Base-by-base conservation (phyloP, 2,113 vertebrate genomes). In the Antechinus flavipes region DNA sequence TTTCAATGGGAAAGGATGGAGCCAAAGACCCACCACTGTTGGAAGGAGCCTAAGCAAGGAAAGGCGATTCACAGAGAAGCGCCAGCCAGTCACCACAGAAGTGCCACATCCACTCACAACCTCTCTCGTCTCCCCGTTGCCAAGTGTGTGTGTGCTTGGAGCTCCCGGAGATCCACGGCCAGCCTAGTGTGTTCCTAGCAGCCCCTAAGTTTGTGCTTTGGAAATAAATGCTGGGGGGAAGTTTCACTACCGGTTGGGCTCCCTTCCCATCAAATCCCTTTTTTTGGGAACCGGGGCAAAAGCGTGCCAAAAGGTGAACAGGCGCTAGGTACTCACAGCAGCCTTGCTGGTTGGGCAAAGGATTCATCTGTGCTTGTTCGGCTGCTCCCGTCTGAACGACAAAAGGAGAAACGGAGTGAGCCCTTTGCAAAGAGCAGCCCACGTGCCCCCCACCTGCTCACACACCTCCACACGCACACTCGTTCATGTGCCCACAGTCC, bases 341-440 rank as follows among this genome's bases (percentile, higher is more conserved):
- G 91, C 99, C 95, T 92, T 98, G 50, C 50, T 52, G 99, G 96
- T 98, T 98, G 93, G 99, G 98, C 61, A 99, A 98, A 96, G 99
- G 99, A 98, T 98, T 98, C 95, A 99, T 98, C 97, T 99, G 99
- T 93, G 99, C 97, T 98, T 99, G 99, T 91, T 99, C 99, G 93
- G 98, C 97, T 92, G 99, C 99, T 96, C 99, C 99, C 97, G 98
- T 99, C 99, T 99, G 94, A 94, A 98, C 97, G 96, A 97, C 96
- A 98, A 98, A 98, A 91, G 96, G 95, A 97, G 35, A 98, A 50
- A 94, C 98, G 96, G 97, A 97, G 97, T 94, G 94, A 92, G 89
- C 94, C 93, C 50, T 95, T 96, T 84, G 19, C n/a, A 22, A 42
- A n/a, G 14, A n/a, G 68, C 68, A 54, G 19, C 68, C 2, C 76